These are phyloP conservation scores for Dichetophora obliterata DNA, from an alignment of 2,888 invertebrate genomes.

Conservation along the genomic window DNA sequence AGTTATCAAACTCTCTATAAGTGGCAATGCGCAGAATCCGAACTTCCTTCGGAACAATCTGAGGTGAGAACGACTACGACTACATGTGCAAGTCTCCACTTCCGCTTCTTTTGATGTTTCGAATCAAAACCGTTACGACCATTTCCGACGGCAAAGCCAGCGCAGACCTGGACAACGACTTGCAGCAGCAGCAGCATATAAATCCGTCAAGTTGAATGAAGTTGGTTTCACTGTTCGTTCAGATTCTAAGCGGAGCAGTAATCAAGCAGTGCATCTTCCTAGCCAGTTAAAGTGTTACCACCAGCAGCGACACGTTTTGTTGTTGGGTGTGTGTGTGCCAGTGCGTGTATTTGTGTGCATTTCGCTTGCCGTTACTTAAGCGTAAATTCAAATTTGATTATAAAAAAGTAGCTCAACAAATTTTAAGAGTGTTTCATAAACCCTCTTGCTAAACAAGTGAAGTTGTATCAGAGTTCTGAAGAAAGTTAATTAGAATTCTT, in stretches of 20 bases:
- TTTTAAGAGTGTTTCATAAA: background rate
- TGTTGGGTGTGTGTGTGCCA: background rate
- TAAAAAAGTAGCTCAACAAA: background rate
- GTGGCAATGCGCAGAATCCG: conserved; percentile 1
- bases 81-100: conserved; percentile 43
- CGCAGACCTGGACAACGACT: background rate
- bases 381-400: conserved; percentile 13
- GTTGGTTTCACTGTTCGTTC: conserved; percentile 63
- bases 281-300: conserved; percentile 6
- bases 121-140: conserved; percentile 49
- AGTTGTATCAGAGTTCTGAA: background rate
- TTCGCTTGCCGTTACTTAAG: background rate
- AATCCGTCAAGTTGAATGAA: conserved; percentile 59
- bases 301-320: background rate
- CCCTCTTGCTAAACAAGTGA: background rate
- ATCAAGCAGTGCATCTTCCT: conserved; percentile 39
- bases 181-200: conserved; percentile 51
- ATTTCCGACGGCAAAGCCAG: background rate
- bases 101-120: conserved; percentile 47
- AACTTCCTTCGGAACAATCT: background rate
- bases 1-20: background rate
- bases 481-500: background rate
- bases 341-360: background rate
- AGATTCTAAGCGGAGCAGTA: conserved; percentile 62
- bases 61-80: conserved; percentile 2